Base-by-base conservation (phyloP, 2,797 vertebrate genomes). In the Lutjanus argentimaculatus region DNA sequence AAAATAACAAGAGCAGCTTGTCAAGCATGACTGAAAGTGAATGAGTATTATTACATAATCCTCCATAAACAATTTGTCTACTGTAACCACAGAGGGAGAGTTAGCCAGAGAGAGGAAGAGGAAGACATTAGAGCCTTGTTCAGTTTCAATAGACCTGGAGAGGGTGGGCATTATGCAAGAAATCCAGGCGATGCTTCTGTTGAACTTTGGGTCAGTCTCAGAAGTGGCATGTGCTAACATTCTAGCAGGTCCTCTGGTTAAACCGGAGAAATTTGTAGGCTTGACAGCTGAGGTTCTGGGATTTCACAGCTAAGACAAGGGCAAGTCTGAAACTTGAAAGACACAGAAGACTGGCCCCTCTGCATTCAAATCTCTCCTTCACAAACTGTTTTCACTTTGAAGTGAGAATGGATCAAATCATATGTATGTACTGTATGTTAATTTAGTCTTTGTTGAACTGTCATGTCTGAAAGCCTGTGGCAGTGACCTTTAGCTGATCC, bases 21-120 rank as follows among this genome's bases (percentile, higher is more conserved):
- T 92, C 82, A 90, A 78, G 88, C 86, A 30, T 90, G 87, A 74
- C 82, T 89, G 87, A 73, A 71, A 87, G 83, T 91, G 81, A 93
- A 92, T 91, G 84, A 81, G 66, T 74, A 70, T 84, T 11, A 88
- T 93, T 92, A 86, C 88, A 90, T 93, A 94, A 94, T 88, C 72
- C 76, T 80, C 79, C 79, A 82, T 80, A 81, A 91, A 92, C 90
- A 93, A 91, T 89, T 78, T 90, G 80, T 75, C 63, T 70, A 85
- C 75, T 83, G 87, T 92, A 86, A 78, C 68, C 58, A 46, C 72
- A 71, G 79, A 84, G 79, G 76, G 73, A 70, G 72, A 78, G 56
- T 15, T 55, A 69, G 75, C 40, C 58, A 56, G 21, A 10, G 66
- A 55, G 63, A 74, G 56, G 63, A 51, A 77, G 53, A 76, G 75